Base-by-base conservation (phyloP, 2,888 invertebrate genomes). In the Drosophila trichaetosa region DNA sequence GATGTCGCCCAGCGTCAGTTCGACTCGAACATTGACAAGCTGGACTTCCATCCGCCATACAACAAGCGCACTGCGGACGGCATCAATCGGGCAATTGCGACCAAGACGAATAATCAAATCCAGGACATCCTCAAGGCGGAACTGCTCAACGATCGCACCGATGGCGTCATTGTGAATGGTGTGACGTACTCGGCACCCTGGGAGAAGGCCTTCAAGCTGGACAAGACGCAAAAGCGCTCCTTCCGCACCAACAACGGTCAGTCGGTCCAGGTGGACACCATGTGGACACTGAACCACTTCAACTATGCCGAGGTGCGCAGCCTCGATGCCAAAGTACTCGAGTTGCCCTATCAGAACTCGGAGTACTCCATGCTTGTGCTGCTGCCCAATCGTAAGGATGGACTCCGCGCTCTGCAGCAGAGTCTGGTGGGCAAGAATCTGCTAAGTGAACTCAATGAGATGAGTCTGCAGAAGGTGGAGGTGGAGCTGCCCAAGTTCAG, bases 41-140 rank as follows among this genome's bases (percentile, higher is more conserved):
- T 97, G 0, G 93, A 97, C 89, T 97, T 97, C 82, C 91, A 91
- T 84, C 91, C 91, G 38, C 87, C 76, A 0, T 87, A 95, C 56
- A 93, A 94, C n/a, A 92, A 91, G 34, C 93, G 92, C 53, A 94
- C 95, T 3, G 94, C 94, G 1, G 91, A 93, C 1, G 92, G 91
- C 1, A 97, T 99, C 62, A 99, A 98, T 91, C 89, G 93, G 52
- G 98, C 97, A 96, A 97, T 96, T 61, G 95, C 96, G 89, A 93
- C 94, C 6, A 95, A 97, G 91, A 99, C 99, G 0, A 95, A 96
- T 61, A 93, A 96, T 16, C 97, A 96, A 92, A 98, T 99, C 71
- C 95, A 95, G 79, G 94, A 97, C 81, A 94, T 99, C 21, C 93
- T 99, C 54, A 91, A 94, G 2, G 33, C 95, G 1, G 95, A 94